Evolutionary conservation across 2,888 invertebrate species (phyloP), one percentile per base, ranked within the genome.

Genomic region (Mythimna loreyi): DNA sequence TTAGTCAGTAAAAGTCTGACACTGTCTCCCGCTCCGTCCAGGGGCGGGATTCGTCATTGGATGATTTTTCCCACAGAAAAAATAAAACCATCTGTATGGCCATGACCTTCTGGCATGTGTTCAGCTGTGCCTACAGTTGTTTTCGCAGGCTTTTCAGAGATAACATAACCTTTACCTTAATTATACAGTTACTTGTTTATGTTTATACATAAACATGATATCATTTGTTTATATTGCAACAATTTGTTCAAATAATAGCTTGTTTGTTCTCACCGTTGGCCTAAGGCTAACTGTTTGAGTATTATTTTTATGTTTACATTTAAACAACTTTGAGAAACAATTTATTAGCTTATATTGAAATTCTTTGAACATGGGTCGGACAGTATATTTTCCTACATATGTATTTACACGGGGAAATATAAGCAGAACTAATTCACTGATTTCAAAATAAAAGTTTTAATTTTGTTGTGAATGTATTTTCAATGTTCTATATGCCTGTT

Each of bases 161-260:
- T 57, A n/a, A 69, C n/a, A 58, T 13, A 13, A 13, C 11, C 16
- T 57, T 23, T 36, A n/a, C 33, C 13, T 19, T 40, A 9, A 9
- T 33, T 1, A 45, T 23, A n/a, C n/a, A 28, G n/a, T 28, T 61
- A 36, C 23, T n/a, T n/a, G n/a, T n/a, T n/a, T n/a, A n/a, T n/a
- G n/a, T n/a, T n/a, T n/a, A n/a, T 1, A 28, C 57, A 1, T 40
- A 33, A 64, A 58, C 64, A 63, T 23, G 21, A 66, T 55, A 43
- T 59, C 59, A 56, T 45, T 50, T 40, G 23, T 13, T 9, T 50
- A 16, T 49, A 8, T 49, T 23, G 19, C 2, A 56, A 30, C 19
- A 56, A 56, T 56, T 75, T 67, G 45, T 25, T 16, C 40, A 16
- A 8, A 21, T 49, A 55, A 53, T 30, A 55, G 28, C 55, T 72